Evolutionary conservation across 2,797 vertebrate species (phyloP), one percentile per base, ranked within the genome.

Genomic region (Trachops cirrhosus): DNA sequence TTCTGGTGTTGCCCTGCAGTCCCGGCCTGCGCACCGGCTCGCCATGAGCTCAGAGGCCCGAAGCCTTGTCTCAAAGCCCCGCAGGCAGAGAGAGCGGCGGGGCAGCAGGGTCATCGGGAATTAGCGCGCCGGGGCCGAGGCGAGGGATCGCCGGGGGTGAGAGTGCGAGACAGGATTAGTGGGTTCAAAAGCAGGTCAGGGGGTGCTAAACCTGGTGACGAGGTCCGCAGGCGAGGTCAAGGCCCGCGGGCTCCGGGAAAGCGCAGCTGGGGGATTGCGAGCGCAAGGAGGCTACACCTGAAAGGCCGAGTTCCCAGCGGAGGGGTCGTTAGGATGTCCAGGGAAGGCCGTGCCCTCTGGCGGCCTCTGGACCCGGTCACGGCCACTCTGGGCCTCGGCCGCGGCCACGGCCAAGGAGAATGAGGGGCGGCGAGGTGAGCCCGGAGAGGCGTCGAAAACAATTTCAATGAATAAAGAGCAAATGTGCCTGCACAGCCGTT

Each of bases 131-230:
- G 0, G 39, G 71, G 84, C 89, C 8, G 0, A 78, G 50, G 74
- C 46, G 21, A 88, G 48, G 86, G 75, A 80, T 95, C 50, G 70
- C 94, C 6, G 18, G 24, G 4, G 88, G 83, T 48, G 83, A 95
- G 97, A 96, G 95, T 97, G 82, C 90, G 86, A 62, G 88, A n/a
- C 95, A 2, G 97, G 97, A 98, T 98, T 98, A 98, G 68, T 39
- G 73, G 80, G 97, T 97, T 98, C 97, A 97, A 83, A 97, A 96
- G 89, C 95, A 95, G 97, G 97, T 97, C 97, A 96, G 91, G 50
- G 96, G 83, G 97, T 95, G 93, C 97, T 97, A 89, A 97, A 80
- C 29, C 26, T 9, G 84, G 86, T 50, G 71, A 39, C 39, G 19
- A 32, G 75, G 93, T 91, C 92, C 85, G 21, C 22, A 34, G 48